phyloP scores from a whole-genome alignment of 92 coral and sea anemone species.

The Zoanthus sociatus region DNA sequence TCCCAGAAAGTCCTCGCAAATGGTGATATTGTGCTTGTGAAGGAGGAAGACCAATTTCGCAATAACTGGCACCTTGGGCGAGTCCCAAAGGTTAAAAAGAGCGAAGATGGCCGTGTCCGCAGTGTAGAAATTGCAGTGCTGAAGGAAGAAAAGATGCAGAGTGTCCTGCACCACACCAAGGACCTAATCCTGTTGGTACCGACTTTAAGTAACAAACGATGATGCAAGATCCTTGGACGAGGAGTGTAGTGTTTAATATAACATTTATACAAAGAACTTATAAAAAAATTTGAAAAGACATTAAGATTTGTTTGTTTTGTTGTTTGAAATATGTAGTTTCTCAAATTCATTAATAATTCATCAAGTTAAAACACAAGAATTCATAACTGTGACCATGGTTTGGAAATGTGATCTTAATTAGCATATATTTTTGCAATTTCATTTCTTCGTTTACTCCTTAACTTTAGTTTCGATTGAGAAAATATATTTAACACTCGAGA shows the following conservation, averaged over 20 bases:
- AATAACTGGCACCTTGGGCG: neutral
- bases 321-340: neutral
- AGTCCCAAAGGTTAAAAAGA: neutral
- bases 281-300: neutral
- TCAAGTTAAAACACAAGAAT: too few species aligned
- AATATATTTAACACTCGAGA: too few species aligned
- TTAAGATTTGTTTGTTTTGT: neutral
- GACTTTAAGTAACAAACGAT: neutral
- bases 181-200: conserved; percentile 9
- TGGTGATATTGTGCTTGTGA: neutral
- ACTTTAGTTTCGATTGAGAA: too few species aligned
- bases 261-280: neutral
- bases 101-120: neutral
- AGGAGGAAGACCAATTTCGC: neutral
- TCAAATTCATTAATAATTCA: too few species aligned
- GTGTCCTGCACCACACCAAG: neutral
- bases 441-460: too few species aligned
- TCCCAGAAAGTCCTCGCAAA: neutral
- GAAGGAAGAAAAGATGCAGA: neutral
- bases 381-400: too few species aligned
- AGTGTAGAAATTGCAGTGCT: neutral
- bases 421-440: too few species aligned
- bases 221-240: conserved; percentile 26
- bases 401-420: too few species aligned
- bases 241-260: neutral